Percentiles rank a stretch among this genome's conserved stretches.
phyloP scores from a whole-genome alignment of 2,797 vertebrate species.

The Rhynchotus rufescens region DNA sequence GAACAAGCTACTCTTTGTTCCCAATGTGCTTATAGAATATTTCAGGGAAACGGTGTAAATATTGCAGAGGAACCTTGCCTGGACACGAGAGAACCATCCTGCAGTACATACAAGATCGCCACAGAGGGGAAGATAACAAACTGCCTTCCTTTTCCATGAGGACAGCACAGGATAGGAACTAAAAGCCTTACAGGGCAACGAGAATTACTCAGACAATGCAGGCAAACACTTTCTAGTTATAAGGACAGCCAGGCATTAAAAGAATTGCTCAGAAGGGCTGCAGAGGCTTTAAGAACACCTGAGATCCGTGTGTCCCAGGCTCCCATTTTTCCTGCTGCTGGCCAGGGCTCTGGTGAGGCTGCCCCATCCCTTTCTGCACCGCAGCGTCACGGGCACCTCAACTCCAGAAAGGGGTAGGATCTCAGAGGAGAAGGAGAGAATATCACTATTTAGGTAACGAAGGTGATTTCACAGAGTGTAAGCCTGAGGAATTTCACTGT shows the following conservation, averaged over 20 bases:
- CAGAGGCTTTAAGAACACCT: background rate
- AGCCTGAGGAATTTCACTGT: background rate
- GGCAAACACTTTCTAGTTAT: background rate
- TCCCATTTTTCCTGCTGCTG: background rate
- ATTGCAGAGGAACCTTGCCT: constrained; percentile 25
- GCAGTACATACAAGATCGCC: background rate
- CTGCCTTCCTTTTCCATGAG: background rate
- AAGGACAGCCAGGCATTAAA: background rate
- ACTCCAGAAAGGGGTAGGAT: background rate
- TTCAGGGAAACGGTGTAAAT: constrained; percentile 24
- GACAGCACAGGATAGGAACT: background rate
- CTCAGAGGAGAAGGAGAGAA: background rate
- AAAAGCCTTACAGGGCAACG: background rate
- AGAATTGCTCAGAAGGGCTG: background rate
- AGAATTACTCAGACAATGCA: background rate
- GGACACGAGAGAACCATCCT: background rate
- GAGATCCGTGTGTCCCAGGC: background rate
- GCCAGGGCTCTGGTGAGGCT: background rate
- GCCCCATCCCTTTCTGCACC: accelerated
- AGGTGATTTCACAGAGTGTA: background rate
- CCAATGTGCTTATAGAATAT: background rate
- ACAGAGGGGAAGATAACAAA: background rate
- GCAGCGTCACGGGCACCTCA: background rate
- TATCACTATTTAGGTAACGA: background rate
- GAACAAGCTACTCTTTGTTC: constrained; percentile 12